Evolutionary conservation across 2,113 vertebrate genomes (phyloP), one percentile per base, ranked within the genome.

Genomic region (Hippocampus comes): DNA sequence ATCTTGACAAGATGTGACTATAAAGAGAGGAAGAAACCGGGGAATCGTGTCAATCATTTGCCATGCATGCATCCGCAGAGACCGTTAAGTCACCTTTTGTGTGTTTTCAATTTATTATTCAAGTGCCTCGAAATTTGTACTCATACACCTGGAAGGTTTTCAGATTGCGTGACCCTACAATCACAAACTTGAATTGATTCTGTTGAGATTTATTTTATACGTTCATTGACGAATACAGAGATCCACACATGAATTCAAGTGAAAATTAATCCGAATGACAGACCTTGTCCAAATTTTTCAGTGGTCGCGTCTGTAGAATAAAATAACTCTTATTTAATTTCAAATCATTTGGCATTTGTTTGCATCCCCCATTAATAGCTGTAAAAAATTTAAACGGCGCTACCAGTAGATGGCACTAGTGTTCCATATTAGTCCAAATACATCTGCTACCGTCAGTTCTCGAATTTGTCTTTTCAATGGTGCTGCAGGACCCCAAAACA

Each of bases 321-420:
- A 71, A 78, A 74, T 75, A 64, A 79, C 78, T 42, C 2, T 57
- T 27, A 20, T 38, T 38, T 38, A 38, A 38, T 38, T 38, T 38
- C 1, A 38, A 48, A 48, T 30, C 30, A 23, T 4, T 74, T 43
- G 1, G 34, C 14, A 34, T n/a, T 63, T 4, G 25, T 48, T n/a
- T 55, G 64, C 5, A 23, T 21, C 4, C 23, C 10, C 23, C 59
- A 46, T 46, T 0, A 14, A 46, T 15, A 18, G 0, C 64, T 7
- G n/a, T 20, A 11, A 21, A 38, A 55, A 27, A 27, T 27, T 2
- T 2, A 0, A 0, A 17, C 34, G 1, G 5, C 5, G 34, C 5
- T 5, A 57, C 82, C 89, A 86, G 81, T 83, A 88, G 89, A 72
- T 86, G 89, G 86, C 67, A 10, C 2, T 23, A 20, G 63, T 59